These are phyloP conservation scores for Vultur gryphus DNA, from an alignment of 2,797 vertebrate species.

Conservation along the genomic window DNA sequence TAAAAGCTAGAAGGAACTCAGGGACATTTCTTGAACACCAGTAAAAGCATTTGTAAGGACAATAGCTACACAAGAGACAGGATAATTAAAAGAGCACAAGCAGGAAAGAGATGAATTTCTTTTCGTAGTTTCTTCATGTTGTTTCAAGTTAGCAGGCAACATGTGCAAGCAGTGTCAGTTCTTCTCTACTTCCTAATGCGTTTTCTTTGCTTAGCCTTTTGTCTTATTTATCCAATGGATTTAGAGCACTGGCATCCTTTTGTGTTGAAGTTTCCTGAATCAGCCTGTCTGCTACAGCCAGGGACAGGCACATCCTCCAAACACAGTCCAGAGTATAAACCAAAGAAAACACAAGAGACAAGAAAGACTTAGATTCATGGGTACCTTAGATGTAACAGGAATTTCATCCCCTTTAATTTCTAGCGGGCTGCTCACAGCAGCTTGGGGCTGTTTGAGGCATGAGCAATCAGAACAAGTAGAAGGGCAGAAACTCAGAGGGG, in stretches of 20 bases:
- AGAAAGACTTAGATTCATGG: not conserved
- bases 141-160: slow-evolving; percentile 34
- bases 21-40: slow-evolving; percentile 45
- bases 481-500: not conserved
- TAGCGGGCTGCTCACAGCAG: not conserved
- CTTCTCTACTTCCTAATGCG: not conserved
- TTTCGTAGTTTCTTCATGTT: not conserved
- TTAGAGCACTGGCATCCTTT: slow-evolving; percentile 21
- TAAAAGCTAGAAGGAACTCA: slow-evolving; percentile 50
- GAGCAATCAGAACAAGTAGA: not conserved
- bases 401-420: not conserved
- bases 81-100: slow-evolving; percentile 15
- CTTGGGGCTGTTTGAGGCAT: not conserved
- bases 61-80: not conserved
- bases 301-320: not conserved
- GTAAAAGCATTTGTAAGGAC: slow-evolving; percentile 1
- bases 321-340: not conserved
- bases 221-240: slow-evolving; percentile 38
- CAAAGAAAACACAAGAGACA: not conserved
- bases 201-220: slow-evolving; percentile 36
- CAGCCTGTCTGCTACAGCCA: not conserved
- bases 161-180: slow-evolving; percentile 19
- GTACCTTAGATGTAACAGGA: not conserved
- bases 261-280: slow-evolving; percentile 41
- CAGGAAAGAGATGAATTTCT: slow-evolving; percentile 5